These are phyloP conservation scores for Chelonoidis abingdonii DNA, from an alignment of 2,113 vertebrate species.

Conservation along the genomic window DNA sequence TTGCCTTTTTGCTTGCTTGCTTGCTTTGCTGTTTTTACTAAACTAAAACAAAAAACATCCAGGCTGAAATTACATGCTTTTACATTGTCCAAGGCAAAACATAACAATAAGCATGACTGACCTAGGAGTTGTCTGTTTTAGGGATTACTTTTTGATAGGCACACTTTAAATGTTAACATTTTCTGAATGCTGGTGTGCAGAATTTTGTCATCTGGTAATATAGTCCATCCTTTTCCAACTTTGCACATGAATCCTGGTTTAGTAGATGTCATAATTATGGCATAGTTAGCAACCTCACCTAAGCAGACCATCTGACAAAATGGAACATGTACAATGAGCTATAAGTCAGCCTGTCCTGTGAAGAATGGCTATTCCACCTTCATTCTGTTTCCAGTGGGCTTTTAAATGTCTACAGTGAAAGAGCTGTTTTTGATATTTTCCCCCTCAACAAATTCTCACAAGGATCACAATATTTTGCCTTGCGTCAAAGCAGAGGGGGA, in stretches of 20 bases:
- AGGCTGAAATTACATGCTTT: neutral
- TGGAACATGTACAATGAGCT: neutral
- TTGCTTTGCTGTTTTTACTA: neutral
- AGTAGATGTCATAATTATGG: neutral
- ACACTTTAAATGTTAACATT: neutral
- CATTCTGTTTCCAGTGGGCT: neutral
- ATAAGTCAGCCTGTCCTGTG: neutral
- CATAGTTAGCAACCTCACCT: neutral
- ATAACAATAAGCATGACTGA: neutral
- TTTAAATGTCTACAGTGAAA: neutral
- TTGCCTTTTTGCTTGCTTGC: neutral
- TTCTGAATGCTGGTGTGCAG: neutral
- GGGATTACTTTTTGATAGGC: neutral
- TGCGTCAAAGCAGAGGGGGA: neutral
- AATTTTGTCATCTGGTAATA: neutral
- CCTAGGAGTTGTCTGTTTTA: neutral
- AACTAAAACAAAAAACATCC: neutral
- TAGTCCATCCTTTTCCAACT: neutral
- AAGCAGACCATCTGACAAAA: neutral
- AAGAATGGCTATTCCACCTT: neutral
- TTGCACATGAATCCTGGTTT: neutral
- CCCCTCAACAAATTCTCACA: neutral
- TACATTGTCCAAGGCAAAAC: neutral
- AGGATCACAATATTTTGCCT: neutral
- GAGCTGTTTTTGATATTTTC: neutral